Evolutionary conservation across 2,797 vertebrate genomes (phyloP).

Genomic region (Synaphobranchus kaupii): DNA sequence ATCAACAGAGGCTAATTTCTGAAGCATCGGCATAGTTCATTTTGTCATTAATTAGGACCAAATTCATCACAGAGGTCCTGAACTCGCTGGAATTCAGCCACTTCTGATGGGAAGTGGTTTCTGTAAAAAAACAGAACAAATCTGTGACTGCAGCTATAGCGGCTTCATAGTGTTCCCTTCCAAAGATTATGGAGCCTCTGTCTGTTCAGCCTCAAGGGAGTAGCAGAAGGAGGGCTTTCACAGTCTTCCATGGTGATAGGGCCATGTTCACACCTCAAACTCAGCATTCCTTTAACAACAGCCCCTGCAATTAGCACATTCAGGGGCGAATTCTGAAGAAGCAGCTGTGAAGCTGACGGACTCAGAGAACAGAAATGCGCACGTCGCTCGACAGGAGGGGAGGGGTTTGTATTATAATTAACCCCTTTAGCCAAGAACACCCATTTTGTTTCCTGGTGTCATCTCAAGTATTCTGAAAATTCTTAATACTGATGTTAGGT

Average conservation of each 20-base stretch:
- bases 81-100: not conserved
- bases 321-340: not conserved
- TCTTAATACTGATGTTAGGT: not conserved
- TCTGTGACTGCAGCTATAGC: too few species aligned
- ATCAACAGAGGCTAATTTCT: not conserved
- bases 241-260: not conserved
- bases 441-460: not conserved
- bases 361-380: not conserved
- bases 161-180: not conserved
- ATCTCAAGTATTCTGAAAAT: not conserved
- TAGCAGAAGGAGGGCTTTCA: not conserved
- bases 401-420: not conserved
- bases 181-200: not conserved
- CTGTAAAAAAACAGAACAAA: not conserved
- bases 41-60: not conserved
- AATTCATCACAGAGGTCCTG: slow-evolving; percentile 2
- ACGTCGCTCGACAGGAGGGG: not conserved
- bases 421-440: not conserved
- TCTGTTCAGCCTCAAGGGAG: not conserved
- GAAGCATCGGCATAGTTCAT: not conserved
- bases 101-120: not conserved
- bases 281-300: not conserved
- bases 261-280: not conserved
- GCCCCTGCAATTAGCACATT: not conserved
- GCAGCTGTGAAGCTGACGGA: not conserved